Conservation (phyloP, 1,140 invertebrate genomes). For the Battus philenor region DNA sequence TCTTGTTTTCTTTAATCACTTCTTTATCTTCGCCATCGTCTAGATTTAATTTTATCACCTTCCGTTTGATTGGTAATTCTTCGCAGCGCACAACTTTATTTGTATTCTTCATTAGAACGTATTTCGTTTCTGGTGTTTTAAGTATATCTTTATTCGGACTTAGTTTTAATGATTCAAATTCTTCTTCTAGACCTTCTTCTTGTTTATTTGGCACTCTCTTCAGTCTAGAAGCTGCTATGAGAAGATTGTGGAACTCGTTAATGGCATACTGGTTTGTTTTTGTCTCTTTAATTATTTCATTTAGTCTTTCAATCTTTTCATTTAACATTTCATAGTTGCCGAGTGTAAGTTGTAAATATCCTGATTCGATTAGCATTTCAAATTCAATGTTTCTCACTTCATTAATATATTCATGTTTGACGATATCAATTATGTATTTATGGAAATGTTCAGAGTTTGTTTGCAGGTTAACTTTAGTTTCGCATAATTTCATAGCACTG, state of each 20-base stretch:
- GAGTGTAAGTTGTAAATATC: conserved; percentile 40
- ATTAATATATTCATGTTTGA: conserved; percentile 9
- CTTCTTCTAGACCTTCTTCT: conserved; percentile 29
- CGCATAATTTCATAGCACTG: conserved; percentile 25
- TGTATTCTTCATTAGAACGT: conserved; percentile 18
- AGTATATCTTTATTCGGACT: conserved; percentile 23
- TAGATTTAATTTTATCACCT: conserved; percentile 44
- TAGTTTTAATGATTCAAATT: conserved; percentile 40
- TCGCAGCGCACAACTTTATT: conserved; percentile 38
- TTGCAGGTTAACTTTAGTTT: conserved; percentile 29
- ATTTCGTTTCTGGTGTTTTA: conserved; percentile 40
- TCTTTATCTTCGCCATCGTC: conserved; percentile 35
- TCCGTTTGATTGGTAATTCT: conserved; percentile 46
- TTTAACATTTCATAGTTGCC: conserved; percentile 31
- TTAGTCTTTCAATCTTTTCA: conserved; percentile 35
- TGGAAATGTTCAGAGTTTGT: conserved; percentile 24
- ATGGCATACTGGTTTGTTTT: conserved; percentile 27
- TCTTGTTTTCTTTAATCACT: conserved; percentile 15
- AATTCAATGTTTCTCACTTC: conserved; percentile 30
- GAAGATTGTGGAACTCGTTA: conserved; percentile 52
- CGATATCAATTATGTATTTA: conserved; percentile 25
- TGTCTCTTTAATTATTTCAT: conserved; percentile 35
- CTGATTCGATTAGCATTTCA: conserved; percentile 42
- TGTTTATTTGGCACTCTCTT: conserved; percentile 19
- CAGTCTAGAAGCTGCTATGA: conserved; percentile 33